Evolutionary conservation across 1,140 invertebrate species (phyloP).

Genomic region (Drosophila sturtevanti): DNA sequence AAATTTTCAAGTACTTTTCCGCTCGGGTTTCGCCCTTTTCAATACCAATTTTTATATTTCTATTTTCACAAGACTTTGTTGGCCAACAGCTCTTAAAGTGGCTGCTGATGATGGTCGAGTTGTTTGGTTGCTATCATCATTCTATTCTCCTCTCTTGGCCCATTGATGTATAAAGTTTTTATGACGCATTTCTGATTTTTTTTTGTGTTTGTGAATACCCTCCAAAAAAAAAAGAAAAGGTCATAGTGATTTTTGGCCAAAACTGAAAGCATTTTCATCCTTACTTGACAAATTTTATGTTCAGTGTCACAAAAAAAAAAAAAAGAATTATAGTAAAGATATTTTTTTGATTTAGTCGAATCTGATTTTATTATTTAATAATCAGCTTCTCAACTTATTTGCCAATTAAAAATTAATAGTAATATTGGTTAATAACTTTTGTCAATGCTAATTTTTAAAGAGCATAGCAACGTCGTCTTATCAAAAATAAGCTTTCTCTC

Average conservation of each 20-base stretch:
- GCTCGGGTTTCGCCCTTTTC: slow-evolving; percentile 41
- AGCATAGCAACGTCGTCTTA: no score
- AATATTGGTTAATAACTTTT: no score
- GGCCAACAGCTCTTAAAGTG: slow-evolving; percentile 50
- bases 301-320: no score
- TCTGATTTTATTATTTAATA: no score
- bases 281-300: no score
- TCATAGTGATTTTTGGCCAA: not conserved
- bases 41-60: slow-evolving; percentile 49
- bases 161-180: slow-evolving; percentile 76
- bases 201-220: slow-evolving; percentile 8
- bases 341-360: no score
- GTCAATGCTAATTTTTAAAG: no score
- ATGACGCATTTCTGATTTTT: slow-evolving; percentile 76
- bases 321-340: no score
- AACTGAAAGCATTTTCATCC: not conserved
- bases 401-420: no score
- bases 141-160: slow-evolving; percentile 26
- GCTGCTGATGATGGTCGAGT: slow-evolving; percentile 55
- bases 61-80: slow-evolving; percentile 56
- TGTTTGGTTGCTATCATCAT: slow-evolving; percentile 42
- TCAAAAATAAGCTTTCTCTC: not conserved
- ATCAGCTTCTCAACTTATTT: no score
- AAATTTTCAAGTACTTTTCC: slow-evolving; percentile 57
- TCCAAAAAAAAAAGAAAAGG: not conserved